Percentiles rank a stretch among this genome's conserved stretches.
These are phyloP conservation scores for Thecophora atra DNA, from an alignment of 2,888 invertebrate genomes.

Conservation along the genomic window DNA sequence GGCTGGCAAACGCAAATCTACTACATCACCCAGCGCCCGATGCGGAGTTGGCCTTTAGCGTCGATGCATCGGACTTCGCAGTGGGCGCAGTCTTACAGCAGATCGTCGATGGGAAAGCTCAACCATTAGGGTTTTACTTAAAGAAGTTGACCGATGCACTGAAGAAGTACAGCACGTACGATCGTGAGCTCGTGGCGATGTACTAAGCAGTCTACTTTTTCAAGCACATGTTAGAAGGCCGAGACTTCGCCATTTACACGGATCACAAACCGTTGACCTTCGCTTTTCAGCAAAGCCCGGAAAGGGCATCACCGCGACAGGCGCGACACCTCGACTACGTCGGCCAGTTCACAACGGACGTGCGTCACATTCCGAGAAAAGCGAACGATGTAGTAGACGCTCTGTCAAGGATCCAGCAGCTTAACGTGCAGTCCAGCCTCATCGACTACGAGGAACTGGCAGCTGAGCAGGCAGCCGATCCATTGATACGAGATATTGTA, in stretches of 20 bases:
- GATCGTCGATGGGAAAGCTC: no score
- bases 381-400: slow-evolving; percentile 35
- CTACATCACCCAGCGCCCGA: no score
- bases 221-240: slow-evolving; percentile 36
- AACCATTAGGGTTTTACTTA: no score
- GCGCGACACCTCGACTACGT: slow-evolving; percentile 17
- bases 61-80: no score
- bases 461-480: slow-evolving; percentile 21
- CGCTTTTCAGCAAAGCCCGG: slow-evolving; percentile 24
- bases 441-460: slow-evolving; percentile 33
- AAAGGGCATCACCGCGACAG: slow-evolving; percentile 30
- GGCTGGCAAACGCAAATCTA: no score
- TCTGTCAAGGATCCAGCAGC: slow-evolving; percentile 43
- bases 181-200: slow-evolving; percentile 35
- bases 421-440: background rate
- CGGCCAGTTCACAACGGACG: slow-evolving; percentile 40
- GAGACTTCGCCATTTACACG: slow-evolving; percentile 15
- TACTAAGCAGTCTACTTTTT: slow-evolving; percentile 39
- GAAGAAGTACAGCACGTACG: slow-evolving; percentile 34
- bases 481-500: no score
- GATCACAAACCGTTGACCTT: no score
- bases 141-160: no score
- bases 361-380: slow-evolving; percentile 36
- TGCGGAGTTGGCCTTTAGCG: no score
- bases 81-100: no score